Evolutionary conservation across 2,797 vertebrate species (phyloP).

Genomic region (Pipistrellus kuhlii): DNA sequence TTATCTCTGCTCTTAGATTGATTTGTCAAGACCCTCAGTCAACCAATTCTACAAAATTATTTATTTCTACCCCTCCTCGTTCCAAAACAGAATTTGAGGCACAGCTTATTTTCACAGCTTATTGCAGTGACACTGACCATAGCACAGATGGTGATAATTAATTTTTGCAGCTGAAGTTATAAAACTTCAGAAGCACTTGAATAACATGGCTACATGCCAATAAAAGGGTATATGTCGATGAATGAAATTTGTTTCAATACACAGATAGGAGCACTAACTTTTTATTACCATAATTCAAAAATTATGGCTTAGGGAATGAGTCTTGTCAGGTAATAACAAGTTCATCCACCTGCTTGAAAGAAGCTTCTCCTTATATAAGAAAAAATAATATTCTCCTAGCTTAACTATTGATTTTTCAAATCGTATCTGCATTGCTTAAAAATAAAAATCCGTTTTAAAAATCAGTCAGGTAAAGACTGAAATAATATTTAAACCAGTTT

Average conservation of each 20-base stretch:
- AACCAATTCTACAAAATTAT: constrained; percentile 44
- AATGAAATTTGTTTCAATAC: constrained; percentile 68
- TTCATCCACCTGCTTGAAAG: constrained; percentile 65
- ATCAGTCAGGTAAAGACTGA: neutral
- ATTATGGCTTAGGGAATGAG: constrained; percentile 63
- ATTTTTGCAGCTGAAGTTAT: constrained; percentile 67
- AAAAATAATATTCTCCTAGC: constrained; percentile 37
- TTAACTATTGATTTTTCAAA: constrained; percentile 61
- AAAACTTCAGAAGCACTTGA: constrained; percentile 66
- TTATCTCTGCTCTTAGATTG: constrained; percentile 38
- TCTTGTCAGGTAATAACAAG: constrained; percentile 77
- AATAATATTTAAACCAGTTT: constrained; percentile 40
- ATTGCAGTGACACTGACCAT: constrained; percentile 32
- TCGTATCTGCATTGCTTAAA: constrained; percentile 32
- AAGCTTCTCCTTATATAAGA: constrained; percentile 43
- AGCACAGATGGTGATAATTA: constrained; percentile 42
- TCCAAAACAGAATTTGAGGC: constrained; percentile 32
- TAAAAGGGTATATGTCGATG: neutral
- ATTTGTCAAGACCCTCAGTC: constrained; percentile 48
- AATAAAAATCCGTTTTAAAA: constrained; percentile 43
- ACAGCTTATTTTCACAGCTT: neutral
- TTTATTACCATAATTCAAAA: constrained; percentile 77
- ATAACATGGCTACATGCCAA: constrained; percentile 45
- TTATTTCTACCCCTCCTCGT: constrained; percentile 1
- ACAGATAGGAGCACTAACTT: constrained; percentile 47